Evolutionary conservation across 2,888 invertebrate genomes (phyloP).

Genomic region (Autographa pulchrina): DNA sequence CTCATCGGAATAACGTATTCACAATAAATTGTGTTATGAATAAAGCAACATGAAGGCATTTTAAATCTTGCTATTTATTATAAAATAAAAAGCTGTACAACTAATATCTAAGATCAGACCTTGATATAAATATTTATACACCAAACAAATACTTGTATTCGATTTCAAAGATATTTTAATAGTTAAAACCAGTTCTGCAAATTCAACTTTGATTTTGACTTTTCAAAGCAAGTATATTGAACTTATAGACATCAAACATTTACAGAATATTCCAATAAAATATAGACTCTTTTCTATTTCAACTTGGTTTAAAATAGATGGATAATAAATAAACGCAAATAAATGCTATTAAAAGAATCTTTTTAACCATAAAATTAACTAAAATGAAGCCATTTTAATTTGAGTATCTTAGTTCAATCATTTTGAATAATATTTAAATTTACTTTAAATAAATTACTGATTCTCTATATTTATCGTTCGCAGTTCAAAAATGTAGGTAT

Average conservation of each 20-base stretch:
- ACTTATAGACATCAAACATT: neutral
- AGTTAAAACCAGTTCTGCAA: neutral
- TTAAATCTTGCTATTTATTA: no score
- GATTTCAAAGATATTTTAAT: neutral
- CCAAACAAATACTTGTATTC: neutral
- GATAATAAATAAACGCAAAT: neutral
- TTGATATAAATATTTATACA: neutral
- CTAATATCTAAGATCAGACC: neutral
- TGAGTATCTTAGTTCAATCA: neutral
- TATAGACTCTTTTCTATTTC: neutral
- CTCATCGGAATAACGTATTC: no score
- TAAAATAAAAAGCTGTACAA: no score
- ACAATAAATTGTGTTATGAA: no score
- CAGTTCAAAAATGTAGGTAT: no score
- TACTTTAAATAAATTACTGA: neutral
- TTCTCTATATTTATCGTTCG: neutral
- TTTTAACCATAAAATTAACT: neutral
- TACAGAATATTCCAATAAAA: neutral
- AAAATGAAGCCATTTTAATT: neutral
- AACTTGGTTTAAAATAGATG: neutral
- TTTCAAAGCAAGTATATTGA: neutral
- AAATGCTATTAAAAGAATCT: neutral
- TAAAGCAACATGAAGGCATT: no score
- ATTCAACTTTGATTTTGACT: neutral
- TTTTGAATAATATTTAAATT: neutral